Conservation (phyloP, 2,888 invertebrate species). For the Diploptera punctata region DNA sequence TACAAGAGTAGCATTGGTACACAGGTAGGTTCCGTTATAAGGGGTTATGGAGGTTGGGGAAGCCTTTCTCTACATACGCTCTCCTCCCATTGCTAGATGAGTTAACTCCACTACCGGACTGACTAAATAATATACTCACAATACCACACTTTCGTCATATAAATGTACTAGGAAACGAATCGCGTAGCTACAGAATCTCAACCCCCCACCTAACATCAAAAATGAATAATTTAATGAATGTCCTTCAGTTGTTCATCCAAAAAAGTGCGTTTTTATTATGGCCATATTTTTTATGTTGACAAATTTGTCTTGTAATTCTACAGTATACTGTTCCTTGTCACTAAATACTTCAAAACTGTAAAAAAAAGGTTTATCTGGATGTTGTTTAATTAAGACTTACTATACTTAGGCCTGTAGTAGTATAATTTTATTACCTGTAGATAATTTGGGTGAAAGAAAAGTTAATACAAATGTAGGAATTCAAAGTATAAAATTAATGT, state of each 20-base stretch:
- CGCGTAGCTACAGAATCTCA: not conserved
- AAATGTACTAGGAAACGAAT: conserved; percentile 2
- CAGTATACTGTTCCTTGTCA: too few species aligned
- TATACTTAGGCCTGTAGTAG: too few species aligned
- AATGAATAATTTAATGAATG: conserved; percentile 11
- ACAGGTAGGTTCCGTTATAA: conserved; percentile 11
- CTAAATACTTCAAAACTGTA: too few species aligned
- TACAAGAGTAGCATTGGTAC: conserved; percentile 1
- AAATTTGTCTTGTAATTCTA: too few species aligned
- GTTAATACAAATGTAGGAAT: too few species aligned
- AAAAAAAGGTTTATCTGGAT: too few species aligned
- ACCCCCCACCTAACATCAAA: not conserved
- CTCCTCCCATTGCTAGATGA: not conserved
- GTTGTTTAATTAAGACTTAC: too few species aligned
- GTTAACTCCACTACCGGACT: conserved; percentile 8
- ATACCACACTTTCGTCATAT: conserved; percentile 13
- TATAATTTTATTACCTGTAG: too few species aligned
- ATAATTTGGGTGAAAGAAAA: too few species aligned
- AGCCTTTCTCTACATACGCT: not conserved
- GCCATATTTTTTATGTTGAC: too few species aligned
- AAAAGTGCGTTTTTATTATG: too few species aligned
- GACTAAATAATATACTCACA: conserved; percentile 12
- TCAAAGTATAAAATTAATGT: too few species aligned
- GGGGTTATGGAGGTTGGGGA: not conserved
- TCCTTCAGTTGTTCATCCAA: not conserved